phyloP scores from a whole-genome alignment of 2,888 invertebrate species.

The Sicus ferrugineus region DNA sequence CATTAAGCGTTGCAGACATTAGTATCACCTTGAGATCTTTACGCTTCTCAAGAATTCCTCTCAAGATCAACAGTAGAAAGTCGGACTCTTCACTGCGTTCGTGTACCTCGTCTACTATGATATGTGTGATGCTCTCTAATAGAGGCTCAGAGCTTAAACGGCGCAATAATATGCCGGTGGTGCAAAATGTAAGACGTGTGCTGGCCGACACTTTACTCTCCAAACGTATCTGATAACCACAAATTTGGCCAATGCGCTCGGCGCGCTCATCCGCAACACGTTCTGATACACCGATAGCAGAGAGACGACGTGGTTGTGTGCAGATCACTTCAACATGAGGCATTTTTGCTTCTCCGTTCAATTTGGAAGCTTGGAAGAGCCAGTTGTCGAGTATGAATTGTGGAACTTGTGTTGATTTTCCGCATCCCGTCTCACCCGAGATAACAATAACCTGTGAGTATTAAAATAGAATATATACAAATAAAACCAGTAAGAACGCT shows the following conservation, averaged over 20 bases:
- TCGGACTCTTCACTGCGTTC: conserved; percentile 92
- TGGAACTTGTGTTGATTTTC: conserved; percentile 89
- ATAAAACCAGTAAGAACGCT: too few species aligned
- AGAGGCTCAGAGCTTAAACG: conserved; percentile 82
- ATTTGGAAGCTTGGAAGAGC: conserved; percentile 67
- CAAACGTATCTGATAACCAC: conserved; percentile 78
- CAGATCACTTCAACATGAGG: conserved; percentile 85
- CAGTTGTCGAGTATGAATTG: conserved; percentile 92
- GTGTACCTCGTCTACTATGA: conserved; percentile 91
- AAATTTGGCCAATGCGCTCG: conserved; percentile 68
- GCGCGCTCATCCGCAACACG: conserved; percentile 86
- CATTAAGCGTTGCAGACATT: conserved; percentile 94
- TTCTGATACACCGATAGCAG: conserved; percentile 92
- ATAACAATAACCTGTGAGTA: conserved; percentile 68
- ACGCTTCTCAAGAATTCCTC: conserved; percentile 76
- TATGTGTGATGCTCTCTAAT: conserved; percentile 80
- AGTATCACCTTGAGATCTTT: conserved; percentile 83
- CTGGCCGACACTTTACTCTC: conserved; percentile 79
- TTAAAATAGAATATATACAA: too few species aligned
- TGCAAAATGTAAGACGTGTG: conserved; percentile 90
- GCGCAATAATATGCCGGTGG: conserved; percentile 88
- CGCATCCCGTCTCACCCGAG: conserved; percentile 86
- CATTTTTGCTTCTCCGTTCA: conserved; percentile 56
- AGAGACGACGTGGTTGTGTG: conserved; percentile 90
- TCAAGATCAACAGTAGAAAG: conserved; percentile 83